These are phyloP conservation scores for Triplophysa yarkandensis DNA, from an alignment of 2,797 vertebrate genomes.

Conservation along the genomic window DNA sequence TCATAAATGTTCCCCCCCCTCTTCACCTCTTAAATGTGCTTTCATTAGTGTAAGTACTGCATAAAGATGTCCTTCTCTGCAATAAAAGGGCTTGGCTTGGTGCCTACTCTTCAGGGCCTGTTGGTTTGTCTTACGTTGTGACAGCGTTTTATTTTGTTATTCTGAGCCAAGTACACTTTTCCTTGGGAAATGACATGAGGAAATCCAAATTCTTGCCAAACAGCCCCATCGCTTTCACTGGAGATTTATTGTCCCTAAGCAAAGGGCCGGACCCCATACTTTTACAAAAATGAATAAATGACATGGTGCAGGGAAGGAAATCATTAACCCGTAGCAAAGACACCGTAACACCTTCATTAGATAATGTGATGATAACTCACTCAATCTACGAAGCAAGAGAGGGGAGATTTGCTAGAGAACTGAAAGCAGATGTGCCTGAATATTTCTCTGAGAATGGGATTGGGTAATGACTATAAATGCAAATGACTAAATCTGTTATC, in stretches of 20 bases:
- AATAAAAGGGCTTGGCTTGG: slow-evolving; percentile 59
- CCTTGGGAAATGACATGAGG: slow-evolving; percentile 56
- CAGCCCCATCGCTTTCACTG: slow-evolving; percentile 54
- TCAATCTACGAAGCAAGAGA: slow-evolving; percentile 30
- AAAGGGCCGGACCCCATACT: slow-evolving; percentile 48
- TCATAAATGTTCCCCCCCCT: slow-evolving; percentile 41
- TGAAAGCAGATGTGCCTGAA: slow-evolving; percentile 46
- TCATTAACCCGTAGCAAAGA: slow-evolving; percentile 39
- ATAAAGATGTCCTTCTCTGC: slow-evolving; percentile 61
- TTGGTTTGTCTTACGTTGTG: slow-evolving; percentile 49
- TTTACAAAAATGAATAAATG: slow-evolving; percentile 56
- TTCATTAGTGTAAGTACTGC: slow-evolving; percentile 62
- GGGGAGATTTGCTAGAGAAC: slow-evolving; percentile 35
- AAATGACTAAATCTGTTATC: slow-evolving; percentile 24
- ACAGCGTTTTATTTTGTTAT: slow-evolving; percentile 50
- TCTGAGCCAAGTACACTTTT: slow-evolving; percentile 55
- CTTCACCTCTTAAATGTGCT: slow-evolving; percentile 57
- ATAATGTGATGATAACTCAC: slow-evolving; percentile 43
- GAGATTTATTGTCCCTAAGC: slow-evolving; percentile 48
- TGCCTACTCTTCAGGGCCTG: slow-evolving; percentile 55
- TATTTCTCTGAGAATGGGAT: slow-evolving; percentile 18
- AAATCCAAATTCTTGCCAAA: slow-evolving; percentile 53
- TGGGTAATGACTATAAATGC: slow-evolving; percentile 26
- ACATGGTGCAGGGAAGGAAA: slow-evolving; percentile 41
- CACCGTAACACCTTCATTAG: slow-evolving; percentile 34